Conservation (phyloP, 2,113 vertebrate species). For the Trichechus manatus region DNA sequence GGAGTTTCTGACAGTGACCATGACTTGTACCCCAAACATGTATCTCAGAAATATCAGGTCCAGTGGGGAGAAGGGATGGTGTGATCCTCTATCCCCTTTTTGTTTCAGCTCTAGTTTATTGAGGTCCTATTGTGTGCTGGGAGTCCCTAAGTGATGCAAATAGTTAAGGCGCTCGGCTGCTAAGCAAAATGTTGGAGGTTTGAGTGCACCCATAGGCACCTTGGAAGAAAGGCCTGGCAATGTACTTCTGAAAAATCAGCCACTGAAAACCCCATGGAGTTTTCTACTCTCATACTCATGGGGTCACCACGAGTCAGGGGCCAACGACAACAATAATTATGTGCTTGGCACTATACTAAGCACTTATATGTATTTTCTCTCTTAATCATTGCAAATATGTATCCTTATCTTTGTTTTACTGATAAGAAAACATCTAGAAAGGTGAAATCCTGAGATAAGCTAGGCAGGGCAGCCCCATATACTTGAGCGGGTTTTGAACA, state of each 20-base stretch:
- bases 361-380: not conserved
- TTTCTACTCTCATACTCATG: not conserved
- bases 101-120: not conserved
- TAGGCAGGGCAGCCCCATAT: not conserved
- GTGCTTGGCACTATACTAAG: not conserved
- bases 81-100: not conserved
- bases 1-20: not conserved
- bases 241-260: not conserved
- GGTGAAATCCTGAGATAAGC: not conserved
- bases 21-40: not conserved
- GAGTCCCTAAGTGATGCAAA: not conserved
- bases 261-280: not conserved
- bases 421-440: not conserved
- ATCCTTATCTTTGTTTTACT: not conserved
- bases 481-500: not conserved
- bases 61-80: not conserved
- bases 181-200: not conserved
- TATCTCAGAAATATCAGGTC: not conserved
- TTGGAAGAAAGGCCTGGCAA: not conserved
- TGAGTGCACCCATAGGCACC: not conserved
- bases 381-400: not conserved
- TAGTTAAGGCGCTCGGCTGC: not conserved
- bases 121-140: not conserved
- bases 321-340: not conserved
- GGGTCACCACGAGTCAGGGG: not conserved